phyloP scores from a whole-genome alignment of 1,140 invertebrate species.

The Cylas formicarius region DNA sequence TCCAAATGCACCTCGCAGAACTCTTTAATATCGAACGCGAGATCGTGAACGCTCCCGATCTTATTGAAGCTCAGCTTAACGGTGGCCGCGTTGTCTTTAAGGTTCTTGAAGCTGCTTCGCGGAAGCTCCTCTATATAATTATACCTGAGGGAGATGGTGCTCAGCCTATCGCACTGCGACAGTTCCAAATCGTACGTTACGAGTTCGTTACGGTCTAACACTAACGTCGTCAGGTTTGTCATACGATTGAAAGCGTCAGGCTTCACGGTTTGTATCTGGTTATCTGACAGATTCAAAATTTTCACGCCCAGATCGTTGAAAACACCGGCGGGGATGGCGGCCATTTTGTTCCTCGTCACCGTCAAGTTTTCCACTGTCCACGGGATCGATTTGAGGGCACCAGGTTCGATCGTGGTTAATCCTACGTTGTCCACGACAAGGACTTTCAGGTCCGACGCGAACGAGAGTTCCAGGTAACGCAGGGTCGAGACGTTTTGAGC shows the following conservation, averaged over 20 bases:
- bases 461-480: not conserved
- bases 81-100: constrained; percentile 14
- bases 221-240: constrained; percentile 14
- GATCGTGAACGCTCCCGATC: constrained; percentile 19
- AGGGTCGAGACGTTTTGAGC: constrained; percentile 6
- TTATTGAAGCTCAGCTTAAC: constrained; percentile 25
- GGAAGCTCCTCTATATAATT: constrained; percentile 23
- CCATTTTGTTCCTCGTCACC: constrained; percentile 17
- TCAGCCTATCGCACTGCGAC: constrained; percentile 13
- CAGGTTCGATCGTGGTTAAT: constrained; percentile 16
- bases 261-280: constrained; percentile 15
- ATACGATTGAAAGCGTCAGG: constrained; percentile 26
- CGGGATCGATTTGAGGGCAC: constrained; percentile 16
- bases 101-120: constrained; percentile 16
- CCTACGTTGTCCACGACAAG: constrained; percentile 17
- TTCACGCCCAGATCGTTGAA: constrained; percentile 20
- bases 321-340: constrained; percentile 10
- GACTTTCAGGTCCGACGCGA: constrained; percentile 5
- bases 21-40: constrained; percentile 19
- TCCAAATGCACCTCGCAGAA: constrained; percentile 23
- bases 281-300: constrained; percentile 21
- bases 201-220: constrained; percentile 24
- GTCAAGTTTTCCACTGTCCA: constrained; percentile 18
- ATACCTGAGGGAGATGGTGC: constrained; percentile 19
- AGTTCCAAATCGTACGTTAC: constrained; percentile 17